These are phyloP conservation scores for Thereva unica DNA, from an alignment of 2,888 invertebrate genomes.

Conservation along the genomic window DNA sequence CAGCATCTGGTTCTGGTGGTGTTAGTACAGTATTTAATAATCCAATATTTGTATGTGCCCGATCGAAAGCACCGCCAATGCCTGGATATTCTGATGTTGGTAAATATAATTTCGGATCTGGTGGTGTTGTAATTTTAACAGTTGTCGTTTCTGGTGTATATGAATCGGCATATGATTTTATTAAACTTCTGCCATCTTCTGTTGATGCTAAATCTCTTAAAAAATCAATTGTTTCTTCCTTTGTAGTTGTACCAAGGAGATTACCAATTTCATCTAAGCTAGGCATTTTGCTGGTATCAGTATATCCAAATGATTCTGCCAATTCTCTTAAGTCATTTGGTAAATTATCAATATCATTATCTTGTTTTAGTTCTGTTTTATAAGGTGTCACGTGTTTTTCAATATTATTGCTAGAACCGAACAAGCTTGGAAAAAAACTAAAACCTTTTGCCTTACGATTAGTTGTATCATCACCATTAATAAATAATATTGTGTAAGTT, in stretches of 20 bases:
- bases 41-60: constrained; percentile 8
- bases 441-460: no score
- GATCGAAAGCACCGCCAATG: not conserved
- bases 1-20: not conserved
- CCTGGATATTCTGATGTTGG: not conserved
- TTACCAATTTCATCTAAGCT: constrained; percentile 22
- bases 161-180: constrained; percentile 11
- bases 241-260: constrained; percentile 33
- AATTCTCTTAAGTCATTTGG: constrained; percentile 25
- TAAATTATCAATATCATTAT: not conserved
- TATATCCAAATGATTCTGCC: constrained; percentile 21
- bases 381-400: no score
- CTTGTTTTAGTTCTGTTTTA: no score
- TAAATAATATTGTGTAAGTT: no score
- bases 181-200: constrained; percentile 32
- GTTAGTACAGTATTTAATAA: not conserved
- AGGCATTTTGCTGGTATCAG: constrained; percentile 4
- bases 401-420: no score
- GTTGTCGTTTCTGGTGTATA: no score
- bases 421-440: no score
- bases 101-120: not conserved
- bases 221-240: constrained; percentile 34
- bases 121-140: not conserved
- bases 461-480: no score
- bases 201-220: constrained; percentile 36